phyloP scores from a whole-genome alignment of 2,113 vertebrate species.

The Centropus bengalensis region DNA sequence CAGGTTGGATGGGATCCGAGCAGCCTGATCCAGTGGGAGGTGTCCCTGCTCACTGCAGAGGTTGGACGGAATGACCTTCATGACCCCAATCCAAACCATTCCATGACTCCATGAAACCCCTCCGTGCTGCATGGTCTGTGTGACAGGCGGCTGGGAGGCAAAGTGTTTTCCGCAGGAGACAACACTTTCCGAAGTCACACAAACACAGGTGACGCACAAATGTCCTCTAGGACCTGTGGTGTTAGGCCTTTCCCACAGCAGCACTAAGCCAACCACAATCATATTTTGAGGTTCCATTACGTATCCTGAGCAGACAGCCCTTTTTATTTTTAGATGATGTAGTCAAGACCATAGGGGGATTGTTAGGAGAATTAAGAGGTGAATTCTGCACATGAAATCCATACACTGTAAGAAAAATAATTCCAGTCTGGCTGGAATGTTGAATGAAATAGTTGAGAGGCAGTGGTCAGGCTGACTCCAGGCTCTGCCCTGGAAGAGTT shows the following conservation, averaged over 20 bases:
- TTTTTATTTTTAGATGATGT: not conserved
- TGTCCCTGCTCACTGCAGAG: no score
- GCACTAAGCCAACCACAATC: not conserved
- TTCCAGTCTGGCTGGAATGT: not conserved
- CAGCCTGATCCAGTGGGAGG: no score
- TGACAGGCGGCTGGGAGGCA: rapidly evolving
- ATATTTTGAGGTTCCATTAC: not conserved
- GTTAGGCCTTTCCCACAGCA: not conserved
- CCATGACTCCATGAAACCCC: not conserved
- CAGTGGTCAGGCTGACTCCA: not conserved
- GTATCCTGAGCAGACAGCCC: not conserved
- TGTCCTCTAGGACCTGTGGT: not conserved
- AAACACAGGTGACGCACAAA: rapidly evolving
- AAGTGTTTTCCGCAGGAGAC: not conserved
- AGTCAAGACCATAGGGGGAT: not conserved
- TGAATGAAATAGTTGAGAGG: not conserved
- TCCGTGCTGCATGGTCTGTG: no score
- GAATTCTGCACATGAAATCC: not conserved
- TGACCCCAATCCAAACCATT: no score
- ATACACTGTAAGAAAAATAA: not conserved
- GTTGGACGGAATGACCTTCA: no score
- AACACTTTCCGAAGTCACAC: rapidly evolving
- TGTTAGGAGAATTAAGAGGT: not conserved
- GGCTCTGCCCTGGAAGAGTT: not conserved
- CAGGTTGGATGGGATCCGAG: no score